These are phyloP conservation scores for Steatornis caripensis DNA, from an alignment of 2,113 vertebrate genomes.

Conservation along the genomic window DNA sequence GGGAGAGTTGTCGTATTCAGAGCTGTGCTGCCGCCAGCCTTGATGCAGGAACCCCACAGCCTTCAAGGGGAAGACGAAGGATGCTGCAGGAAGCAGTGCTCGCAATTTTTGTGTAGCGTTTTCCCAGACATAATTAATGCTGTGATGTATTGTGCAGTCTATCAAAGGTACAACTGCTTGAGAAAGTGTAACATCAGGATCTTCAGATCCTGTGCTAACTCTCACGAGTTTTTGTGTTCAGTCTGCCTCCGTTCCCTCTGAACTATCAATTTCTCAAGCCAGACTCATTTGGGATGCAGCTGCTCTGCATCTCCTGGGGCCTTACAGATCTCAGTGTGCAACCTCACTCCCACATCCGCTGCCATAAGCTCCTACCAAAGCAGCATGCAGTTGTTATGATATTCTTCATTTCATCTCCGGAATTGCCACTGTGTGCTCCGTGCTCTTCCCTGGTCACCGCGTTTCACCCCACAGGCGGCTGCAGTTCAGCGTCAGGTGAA, in stretches of 20 bases:
- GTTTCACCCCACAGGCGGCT: neutral
- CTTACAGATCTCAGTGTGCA: neutral
- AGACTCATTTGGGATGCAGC: constrained; percentile 17
- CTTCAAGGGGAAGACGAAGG: neutral
- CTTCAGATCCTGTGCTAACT: neutral
- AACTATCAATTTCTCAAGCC: neutral
- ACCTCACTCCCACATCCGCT: neutral
- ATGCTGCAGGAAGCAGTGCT: neutral
- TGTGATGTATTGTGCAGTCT: neutral
- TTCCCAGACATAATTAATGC: neutral
- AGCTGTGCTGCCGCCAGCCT: neutral
- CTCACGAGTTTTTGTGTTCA: neutral
- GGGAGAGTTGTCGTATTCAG: accelerated
- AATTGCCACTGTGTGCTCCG: neutral
- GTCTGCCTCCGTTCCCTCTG: neutral
- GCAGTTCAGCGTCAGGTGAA: neutral
- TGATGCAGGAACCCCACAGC: neutral
- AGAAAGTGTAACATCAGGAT: neutral
- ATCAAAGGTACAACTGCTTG: neutral
- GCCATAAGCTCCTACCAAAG: neutral
- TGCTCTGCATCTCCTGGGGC: constrained; percentile 8
- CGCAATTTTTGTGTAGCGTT: accelerated
- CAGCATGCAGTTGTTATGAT: neutral
- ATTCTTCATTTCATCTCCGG: neutral
- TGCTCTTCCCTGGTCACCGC: neutral